Evolutionary conservation across 1,140 invertebrate species (phyloP), one percentile per base, ranked within the genome.

Genomic region (Caerostris darwini): DNA sequence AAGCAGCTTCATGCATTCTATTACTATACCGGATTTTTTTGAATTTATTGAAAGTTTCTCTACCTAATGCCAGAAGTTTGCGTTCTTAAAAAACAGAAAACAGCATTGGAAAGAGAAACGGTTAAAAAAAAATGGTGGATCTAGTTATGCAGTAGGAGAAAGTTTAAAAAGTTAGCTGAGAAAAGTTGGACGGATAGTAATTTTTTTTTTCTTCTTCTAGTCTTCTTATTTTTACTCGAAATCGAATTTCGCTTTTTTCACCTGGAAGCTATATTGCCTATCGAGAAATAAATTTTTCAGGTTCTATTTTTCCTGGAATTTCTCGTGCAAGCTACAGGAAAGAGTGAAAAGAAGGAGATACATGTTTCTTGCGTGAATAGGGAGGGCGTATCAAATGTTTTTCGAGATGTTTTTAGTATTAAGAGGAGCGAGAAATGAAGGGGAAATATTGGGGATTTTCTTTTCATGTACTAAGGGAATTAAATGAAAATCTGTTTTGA

Each of bases 151-250:
- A 58, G 57, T 58, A 56, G 56, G 57, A 85, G 14, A 91, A 91
- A 91, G 90, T 91, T 91, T 91, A 91, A 91, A 91, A 91, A 91
- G 90, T 91, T 91, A 91, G 90, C 71, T 50, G 69, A 77, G 71
- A 77, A 77, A 77, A 77, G 71, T 77, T 77, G 34, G 50, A 34
- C 8, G 7, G 34, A 77, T 19, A 77, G 50, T 34, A 34, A 12
- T 10, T 77, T 77, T 77, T 77, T 77, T 77, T 77, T 34, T 64
- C 53, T 57, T 5, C 54, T 81, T 34, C 85, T 7, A 87, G 34
- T 59, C 34, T 87, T 59, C 90, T 91, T 91, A 81, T 91, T 91
- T 91, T 91, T 91, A 91, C 90, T 91, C n/a, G 90, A 91, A 91
- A 91, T 91, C 90, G 90, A 91, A 91, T 91, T 91, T 81, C 90